Base-by-base conservation (phyloP, 2,888 invertebrate genomes). In the Ditylenchus weischeri region DNA sequence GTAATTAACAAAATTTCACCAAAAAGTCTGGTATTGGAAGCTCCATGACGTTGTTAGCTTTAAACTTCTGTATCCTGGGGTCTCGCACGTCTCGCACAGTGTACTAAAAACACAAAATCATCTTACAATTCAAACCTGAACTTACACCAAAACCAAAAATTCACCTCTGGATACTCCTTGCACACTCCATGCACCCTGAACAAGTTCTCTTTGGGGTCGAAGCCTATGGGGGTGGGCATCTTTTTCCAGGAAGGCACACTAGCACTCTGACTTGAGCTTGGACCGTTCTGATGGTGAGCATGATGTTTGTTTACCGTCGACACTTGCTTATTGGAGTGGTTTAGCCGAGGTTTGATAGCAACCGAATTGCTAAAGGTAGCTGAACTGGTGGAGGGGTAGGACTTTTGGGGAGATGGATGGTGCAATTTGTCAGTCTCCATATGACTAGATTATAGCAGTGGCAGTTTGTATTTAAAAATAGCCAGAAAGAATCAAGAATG, bases 131-230 rank as follows among this genome's bases (percentile, higher is more conserved):
- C 4, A 38, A 62, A 59, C 8, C n/a, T 23, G n/a, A 47, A 51
- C 8, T 10, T 23, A 8, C 50, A 36, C 8, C 2, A 21, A 48
- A 58, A 19, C 18, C 7, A n/a, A 21, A 64, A 19, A 15, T 1
- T 49, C 8, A 67, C 67, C 50, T 67, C 49, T 5, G 67, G 67
- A 66, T 51, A 64, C 29, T 67, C 65, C 19, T 43, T 19, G 35
- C 67, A 67, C n/a, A 67, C 35, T 35, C 67, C 67, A 43, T 59
- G 36, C 43, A 65, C 57, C 15, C 67, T 63, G 50, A 66, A 67
- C 11, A 67, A 18, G 23, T 43, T 43, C 36, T 54, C 51, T 35
- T 36, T 59, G 8, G 67, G 57, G 50, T 67, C 57, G 3, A 18
- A 35, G 21, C 59, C 59, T 11, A 59, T 21, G 6, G 67, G 67